Conservation (phyloP, 2,797 vertebrate genomes). For the Alca torda region DNA sequence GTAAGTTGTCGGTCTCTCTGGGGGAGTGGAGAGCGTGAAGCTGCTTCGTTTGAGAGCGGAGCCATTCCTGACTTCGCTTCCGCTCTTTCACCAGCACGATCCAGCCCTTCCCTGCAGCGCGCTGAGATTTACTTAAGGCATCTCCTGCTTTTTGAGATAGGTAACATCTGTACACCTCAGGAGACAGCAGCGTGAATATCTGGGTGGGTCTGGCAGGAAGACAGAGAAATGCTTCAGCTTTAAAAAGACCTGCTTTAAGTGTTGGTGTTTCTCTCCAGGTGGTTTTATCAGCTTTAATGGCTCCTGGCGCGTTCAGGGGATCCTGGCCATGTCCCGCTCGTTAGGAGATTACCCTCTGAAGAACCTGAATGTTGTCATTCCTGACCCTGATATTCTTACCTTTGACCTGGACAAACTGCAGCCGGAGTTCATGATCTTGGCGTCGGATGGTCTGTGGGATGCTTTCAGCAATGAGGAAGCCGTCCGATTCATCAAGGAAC, state of each 20-base stretch:
- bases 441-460: conserved; percentile 96
- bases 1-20: neutral
- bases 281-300: conserved; percentile 99
- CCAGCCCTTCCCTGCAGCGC: neutral
- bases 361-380: conserved; percentile 93
- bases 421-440: conserved; percentile 98
- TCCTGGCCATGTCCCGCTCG: conserved; percentile 97
- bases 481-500: conserved; percentile 94
- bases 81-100: neutral
- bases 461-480: conserved; percentile 99
- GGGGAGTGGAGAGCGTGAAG: neutral
- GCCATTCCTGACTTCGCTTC: neutral
- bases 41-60: neutral
- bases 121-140: fast-evolving
- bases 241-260: neutral
- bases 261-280: conserved; percentile 75
- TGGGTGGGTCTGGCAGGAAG: neutral
- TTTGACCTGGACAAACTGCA: conserved; percentile 98
- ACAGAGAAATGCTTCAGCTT: neutral
- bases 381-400: conserved; percentile 92
- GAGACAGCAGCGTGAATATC: neutral
- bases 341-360: conserved; percentile 97
- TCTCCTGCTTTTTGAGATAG: neutral
- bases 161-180: neutral
- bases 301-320: conserved; percentile 97